These are phyloP conservation scores for Tinamus major DNA, from an alignment of 2,797 vertebrate genomes.

Conservation along the genomic window DNA sequence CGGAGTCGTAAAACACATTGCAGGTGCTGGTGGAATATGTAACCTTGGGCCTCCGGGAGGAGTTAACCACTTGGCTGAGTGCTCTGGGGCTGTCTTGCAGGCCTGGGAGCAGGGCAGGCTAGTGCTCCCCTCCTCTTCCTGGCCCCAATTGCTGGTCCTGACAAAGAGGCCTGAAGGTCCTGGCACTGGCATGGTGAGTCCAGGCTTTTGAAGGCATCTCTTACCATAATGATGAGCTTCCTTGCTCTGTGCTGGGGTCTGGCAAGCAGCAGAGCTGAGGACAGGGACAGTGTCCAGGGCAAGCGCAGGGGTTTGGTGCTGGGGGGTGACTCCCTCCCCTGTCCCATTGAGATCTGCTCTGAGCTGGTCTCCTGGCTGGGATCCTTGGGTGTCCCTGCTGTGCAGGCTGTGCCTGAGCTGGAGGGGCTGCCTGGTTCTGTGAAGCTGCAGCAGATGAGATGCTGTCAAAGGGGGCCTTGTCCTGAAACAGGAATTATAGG, in stretches of 20 bases:
- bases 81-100: no score
- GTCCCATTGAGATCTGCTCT: neutral
- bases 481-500: neutral
- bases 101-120: neutral
- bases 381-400: neutral
- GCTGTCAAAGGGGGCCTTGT: neutral
- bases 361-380: neutral
- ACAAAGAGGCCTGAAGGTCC: neutral
- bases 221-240: neutral
- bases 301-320: neutral
- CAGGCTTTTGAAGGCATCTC: neutral
- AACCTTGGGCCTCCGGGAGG: no score
- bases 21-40: no score
- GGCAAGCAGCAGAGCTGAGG: neutral
- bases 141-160: neutral
- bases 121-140: accelerated
- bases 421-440: neutral
- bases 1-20: no score
- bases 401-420: accelerated
- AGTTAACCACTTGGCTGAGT: no score
- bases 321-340: neutral
- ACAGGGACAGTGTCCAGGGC: neutral
- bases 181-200: neutral
- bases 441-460: neutral
- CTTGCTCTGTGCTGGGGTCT: neutral